phyloP scores from a whole-genome alignment of 23 tunicate species.

The Oikopleura vanhoeffeni region DNA sequence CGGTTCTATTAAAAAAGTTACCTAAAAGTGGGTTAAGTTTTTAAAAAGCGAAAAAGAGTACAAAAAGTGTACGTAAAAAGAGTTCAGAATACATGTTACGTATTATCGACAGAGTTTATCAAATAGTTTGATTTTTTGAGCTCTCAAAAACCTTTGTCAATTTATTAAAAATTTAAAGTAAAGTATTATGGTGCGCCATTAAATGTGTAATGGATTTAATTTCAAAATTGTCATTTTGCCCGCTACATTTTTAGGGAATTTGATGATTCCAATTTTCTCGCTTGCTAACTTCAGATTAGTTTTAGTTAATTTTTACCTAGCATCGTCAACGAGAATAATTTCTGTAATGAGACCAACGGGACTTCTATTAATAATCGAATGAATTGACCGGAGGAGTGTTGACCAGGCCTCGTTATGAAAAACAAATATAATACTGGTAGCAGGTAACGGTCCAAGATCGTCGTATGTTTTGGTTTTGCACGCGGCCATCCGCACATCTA shows the following conservation, averaged over 20 bases:
- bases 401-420: slow-evolving; percentile 98
- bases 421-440: slow-evolving; percentile 56
- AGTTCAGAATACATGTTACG: too few relatives aligned
- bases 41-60: too few relatives aligned
- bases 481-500: slow-evolving; percentile 1
- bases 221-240: not conserved
- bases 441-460: slow-evolving; percentile 29
- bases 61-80: too few relatives aligned
- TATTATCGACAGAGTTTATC: too few relatives aligned
- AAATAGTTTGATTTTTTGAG: too few relatives aligned
- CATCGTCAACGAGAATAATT: slow-evolving; percentile 78
- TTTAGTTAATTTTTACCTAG: slow-evolving; percentile 56
- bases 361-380: slow-evolving; percentile 54
- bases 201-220: too few relatives aligned
- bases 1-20: too few relatives aligned
- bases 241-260: not conserved
- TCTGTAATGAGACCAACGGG: slow-evolving; percentile 44
- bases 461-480: not conserved
- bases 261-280: not conserved
- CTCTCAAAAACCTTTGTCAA: too few relatives aligned
- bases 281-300: not conserved
- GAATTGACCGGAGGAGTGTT: slow-evolving; percentile 63
- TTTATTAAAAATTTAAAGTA: too few relatives aligned
- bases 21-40: too few relatives aligned
- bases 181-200: too few relatives aligned